Conservation (phyloP, 2,888 invertebrate species). For the Caenorhabditis sp. region DNA sequence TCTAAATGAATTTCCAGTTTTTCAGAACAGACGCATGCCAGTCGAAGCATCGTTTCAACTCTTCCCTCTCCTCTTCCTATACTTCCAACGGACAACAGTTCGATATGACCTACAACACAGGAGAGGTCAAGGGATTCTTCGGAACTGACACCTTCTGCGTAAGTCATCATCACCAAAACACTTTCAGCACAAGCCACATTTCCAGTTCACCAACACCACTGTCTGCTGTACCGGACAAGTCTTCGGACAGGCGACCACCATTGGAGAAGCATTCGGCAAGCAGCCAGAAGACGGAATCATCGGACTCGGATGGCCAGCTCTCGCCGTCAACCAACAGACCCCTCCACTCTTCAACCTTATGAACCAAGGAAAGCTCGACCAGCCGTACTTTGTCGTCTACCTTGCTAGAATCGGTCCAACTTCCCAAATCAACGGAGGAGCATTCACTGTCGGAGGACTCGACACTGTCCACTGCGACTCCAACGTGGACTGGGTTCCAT, state of each 20-base stretch:
- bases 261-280: constrained; percentile 85
- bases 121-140: constrained; percentile 76
- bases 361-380: constrained; percentile 71
- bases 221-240: constrained; percentile 84
- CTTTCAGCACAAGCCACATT: not conserved
- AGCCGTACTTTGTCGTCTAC: constrained; percentile 69
- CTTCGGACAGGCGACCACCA: constrained; percentile 85
- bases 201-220: constrained; percentile 72
- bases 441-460: constrained; percentile 75
- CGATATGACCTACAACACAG: constrained; percentile 76
- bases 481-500: constrained; percentile 67
- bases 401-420: constrained; percentile 66
- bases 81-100: constrained; percentile 63
- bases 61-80: constrained; percentile 67
- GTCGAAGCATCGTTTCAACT: constrained; percentile 72
- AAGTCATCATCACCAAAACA: constrained; percentile 22
- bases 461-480: constrained; percentile 67
- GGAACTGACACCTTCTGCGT: constrained; percentile 75
- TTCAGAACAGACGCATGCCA: constrained; percentile 66
- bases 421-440: constrained; percentile 69
- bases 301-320: constrained; percentile 84
- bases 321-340: constrained; percentile 84
- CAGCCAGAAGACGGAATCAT: constrained; percentile 77
- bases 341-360: constrained; percentile 79
- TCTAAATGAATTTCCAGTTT: not conserved